Evolutionary conservation across 2,888 invertebrate genomes (phyloP).

Genomic region (Drosophila pegasa): DNA sequence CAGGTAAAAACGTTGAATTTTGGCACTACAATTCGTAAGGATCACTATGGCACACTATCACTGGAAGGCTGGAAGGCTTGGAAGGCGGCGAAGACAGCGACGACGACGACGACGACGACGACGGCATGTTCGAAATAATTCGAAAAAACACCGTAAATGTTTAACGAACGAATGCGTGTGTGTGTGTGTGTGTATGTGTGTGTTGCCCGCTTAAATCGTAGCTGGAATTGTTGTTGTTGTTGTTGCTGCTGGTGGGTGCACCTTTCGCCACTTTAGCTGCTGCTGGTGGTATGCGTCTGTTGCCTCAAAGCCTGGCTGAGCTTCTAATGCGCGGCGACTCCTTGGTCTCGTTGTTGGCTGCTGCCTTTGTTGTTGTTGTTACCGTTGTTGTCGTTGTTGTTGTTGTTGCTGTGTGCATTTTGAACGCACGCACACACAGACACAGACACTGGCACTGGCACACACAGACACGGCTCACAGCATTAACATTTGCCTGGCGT

Average conservation of each 20-base stretch:
- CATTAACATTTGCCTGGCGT: conserved; percentile 57
- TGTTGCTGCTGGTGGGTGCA: conserved; percentile 71
- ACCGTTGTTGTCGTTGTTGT: conserved; percentile 34
- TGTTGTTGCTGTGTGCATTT: conserved; percentile 65
- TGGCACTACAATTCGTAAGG: conserved; percentile 65
- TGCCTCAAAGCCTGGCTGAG: conserved; percentile 41
- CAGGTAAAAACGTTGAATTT: conserved; percentile 50
- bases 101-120: too few species aligned
- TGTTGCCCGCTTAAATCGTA: conserved; percentile 14
- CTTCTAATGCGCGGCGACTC: conserved; percentile 55
- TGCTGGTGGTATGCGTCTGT: conserved; percentile 45
- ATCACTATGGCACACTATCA: conserved; percentile 61
- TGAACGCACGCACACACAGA: conserved; percentile 41
- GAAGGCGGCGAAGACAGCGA: conserved; percentile 6
- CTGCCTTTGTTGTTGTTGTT: conserved; percentile 37
- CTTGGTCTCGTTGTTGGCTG: conserved; percentile 43
- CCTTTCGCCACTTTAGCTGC: conserved; percentile 72
- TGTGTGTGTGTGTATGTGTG: neutral
- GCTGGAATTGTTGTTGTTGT: conserved; percentile 24
- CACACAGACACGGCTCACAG: conserved; percentile 36
- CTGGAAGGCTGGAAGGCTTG: conserved; percentile 36
- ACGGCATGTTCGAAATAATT: conserved; percentile 29
- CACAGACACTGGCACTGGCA: conserved; percentile 17
- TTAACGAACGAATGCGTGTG: conserved; percentile 22
- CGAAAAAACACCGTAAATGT: conserved; percentile 38